Conservation (phyloP, 2,888 invertebrate species). For the Ditylenchus weischeri region DNA sequence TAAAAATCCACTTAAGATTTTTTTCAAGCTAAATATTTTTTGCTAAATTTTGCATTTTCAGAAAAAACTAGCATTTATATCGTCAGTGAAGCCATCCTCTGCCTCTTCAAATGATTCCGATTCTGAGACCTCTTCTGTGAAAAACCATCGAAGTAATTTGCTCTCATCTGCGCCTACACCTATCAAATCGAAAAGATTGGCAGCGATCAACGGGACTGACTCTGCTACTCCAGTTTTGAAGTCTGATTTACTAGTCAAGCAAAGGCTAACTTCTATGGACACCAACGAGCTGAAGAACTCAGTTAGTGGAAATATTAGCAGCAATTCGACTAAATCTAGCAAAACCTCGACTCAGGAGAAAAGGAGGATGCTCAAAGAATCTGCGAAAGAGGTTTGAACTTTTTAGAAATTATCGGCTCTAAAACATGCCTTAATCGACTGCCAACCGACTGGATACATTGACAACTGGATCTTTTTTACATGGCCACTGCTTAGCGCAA, state of each 20-base stretch:
- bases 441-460: too few relatives aligned
- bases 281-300: neutral
- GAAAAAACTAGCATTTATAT: too few relatives aligned
- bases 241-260: neutral
- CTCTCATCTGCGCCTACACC: conserved; percentile 14
- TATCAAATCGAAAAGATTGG: neutral
- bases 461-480: too few relatives aligned
- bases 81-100: neutral
- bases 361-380: conserved; percentile 10
- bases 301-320: too few relatives aligned
- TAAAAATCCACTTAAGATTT: too few relatives aligned
- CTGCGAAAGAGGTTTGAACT: too few relatives aligned
- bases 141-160: conserved; percentile 10
- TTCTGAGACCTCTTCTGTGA: neutral
- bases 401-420: too few relatives aligned
- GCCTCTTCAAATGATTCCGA: conserved; percentile 1
- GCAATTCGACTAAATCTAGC: neutral
- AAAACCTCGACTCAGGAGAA: conserved; percentile 10
- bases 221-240: conserved; percentile 1
- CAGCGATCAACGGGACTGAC: neutral
- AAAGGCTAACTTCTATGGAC: neutral
- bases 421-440: too few relatives aligned
- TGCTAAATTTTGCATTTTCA: too few relatives aligned
- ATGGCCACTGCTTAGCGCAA: too few relatives aligned
- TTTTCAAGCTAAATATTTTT: too few relatives aligned